A percentile compares a stretch with the other conserved stretches of the same genome.
Evolutionary conservation across 2,888 invertebrate species (phyloP).

Genomic region (Cephus nigrinus): DNA sequence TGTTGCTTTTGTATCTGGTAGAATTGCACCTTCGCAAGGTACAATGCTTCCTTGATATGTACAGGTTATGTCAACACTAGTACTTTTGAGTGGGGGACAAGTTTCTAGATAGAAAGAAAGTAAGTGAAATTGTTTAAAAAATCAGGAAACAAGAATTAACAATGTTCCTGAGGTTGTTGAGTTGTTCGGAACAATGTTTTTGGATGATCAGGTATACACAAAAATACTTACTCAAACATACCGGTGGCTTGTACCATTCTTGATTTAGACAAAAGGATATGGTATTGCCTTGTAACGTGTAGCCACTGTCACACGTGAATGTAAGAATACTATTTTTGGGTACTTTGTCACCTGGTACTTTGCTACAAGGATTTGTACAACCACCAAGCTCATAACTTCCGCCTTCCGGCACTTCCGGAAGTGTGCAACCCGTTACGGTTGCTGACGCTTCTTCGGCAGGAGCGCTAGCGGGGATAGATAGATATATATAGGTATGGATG

Average conservation of each 20-base stretch:
- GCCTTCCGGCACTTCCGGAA: conserved; percentile 39
- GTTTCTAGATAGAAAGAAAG: conserved; percentile 27
- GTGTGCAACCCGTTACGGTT: conserved; percentile 28
- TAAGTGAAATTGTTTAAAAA: not conserved
- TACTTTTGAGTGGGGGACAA: conserved; percentile 37
- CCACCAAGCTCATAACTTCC: conserved; percentile 39
- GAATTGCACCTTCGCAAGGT: conserved; percentile 39
- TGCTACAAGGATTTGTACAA: conserved; percentile 38
- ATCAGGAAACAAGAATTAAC: not conserved
- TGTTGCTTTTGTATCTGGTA: conserved; percentile 42
- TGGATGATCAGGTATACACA: not conserved
- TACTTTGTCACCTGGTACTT: conserved; percentile 41
- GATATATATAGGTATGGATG: not conserved
- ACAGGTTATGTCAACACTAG: conserved; percentile 42
- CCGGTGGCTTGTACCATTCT: conserved; percentile 37
- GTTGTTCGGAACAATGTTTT: not conserved
- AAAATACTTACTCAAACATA: conserved; percentile 37
- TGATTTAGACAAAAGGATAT: conserved; percentile 41
- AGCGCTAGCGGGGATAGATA: not conserved
- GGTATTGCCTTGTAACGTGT: conserved; percentile 39
- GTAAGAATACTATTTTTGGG: conserved; percentile 40
- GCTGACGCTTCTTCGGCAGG: not conserved
- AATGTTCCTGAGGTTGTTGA: not conserved
- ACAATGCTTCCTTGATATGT: conserved; percentile 31
- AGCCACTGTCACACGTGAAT: conserved; percentile 46